Conservation (phyloP, 2,797 vertebrate species). For the Paedocypris micromegethes region DNA sequence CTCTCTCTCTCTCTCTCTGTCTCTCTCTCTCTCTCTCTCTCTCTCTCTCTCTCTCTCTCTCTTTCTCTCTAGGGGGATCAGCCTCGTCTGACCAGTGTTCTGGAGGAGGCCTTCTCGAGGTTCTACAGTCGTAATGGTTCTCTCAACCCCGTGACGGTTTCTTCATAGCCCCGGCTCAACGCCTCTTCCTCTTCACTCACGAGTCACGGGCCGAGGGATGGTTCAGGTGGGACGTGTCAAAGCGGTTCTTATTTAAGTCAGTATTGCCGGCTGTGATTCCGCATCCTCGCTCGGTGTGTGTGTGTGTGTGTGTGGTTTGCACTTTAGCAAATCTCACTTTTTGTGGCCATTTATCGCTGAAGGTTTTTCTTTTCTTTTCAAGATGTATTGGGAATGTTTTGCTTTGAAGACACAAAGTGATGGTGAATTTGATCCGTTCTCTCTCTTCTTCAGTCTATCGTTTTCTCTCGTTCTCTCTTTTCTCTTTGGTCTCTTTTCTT, state of each 20-base stretch:
- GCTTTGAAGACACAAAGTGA: no score
- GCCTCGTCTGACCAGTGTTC: constrained; percentile 84
- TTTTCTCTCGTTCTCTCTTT: no score
- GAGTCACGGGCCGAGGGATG: neutral
- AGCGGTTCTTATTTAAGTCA: constrained; percentile 58
- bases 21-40: neutral
- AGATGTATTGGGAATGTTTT: no score
- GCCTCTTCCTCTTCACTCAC: constrained; percentile 29
- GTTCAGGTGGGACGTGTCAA: no score
- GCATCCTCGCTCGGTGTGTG: constrained; percentile 58
- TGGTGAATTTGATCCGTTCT: no score
- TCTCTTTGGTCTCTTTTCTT: no score
- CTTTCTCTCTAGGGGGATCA: constrained; percentile 79
- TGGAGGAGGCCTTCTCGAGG: constrained; percentile 94
- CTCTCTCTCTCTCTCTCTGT: no score
- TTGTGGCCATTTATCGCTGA: constrained; percentile 11
- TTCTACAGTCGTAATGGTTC: constrained; percentile 90
- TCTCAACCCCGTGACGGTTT: constrained; percentile 89
- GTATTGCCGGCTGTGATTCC: constrained; percentile 66
- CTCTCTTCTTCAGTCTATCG: no score
- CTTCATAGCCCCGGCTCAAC: constrained; percentile 75
- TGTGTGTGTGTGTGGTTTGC: constrained; percentile 39
- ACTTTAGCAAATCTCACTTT: constrained; percentile 40
- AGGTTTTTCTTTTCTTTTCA: neutral
- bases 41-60: constrained; percentile 4